Evolutionary conservation across 1,140 invertebrate species (phyloP).

Genomic region (Bombus polaris): DNA sequence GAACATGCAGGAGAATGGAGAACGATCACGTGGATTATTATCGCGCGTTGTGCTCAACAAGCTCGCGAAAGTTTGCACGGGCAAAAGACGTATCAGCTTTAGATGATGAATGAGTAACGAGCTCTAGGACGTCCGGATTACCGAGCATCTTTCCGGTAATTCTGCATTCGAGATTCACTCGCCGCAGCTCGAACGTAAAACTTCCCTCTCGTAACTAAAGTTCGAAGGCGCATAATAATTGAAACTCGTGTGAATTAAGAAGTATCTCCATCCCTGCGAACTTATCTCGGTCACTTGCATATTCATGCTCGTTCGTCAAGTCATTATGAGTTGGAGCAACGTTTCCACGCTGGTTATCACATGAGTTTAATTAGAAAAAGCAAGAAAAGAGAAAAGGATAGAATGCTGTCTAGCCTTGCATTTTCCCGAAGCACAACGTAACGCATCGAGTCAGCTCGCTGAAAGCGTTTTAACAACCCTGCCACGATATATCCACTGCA

Average conservation of each 20-base stretch:
- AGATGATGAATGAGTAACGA: slow-evolving; percentile 36
- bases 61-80: slow-evolving; percentile 2
- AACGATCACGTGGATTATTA: not conserved
- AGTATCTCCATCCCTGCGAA: slow-evolving; percentile 11
- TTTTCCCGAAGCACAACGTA: not conserved
- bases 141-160: slow-evolving; percentile 25
- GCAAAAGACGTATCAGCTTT: slow-evolving; percentile 17
- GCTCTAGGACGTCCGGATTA: slow-evolving; percentile 5
- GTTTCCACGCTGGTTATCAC: slow-evolving; percentile 12
- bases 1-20: not conserved
- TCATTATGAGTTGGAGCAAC: slow-evolving; percentile 12
- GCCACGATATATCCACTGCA: too few relatives aligned
- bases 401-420: not conserved
- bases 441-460: too few relatives aligned
- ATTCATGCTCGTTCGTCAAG: slow-evolving; percentile 42
- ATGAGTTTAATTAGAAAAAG: slow-evolving; percentile 11
- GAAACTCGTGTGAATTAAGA: slow-evolving; percentile 46
- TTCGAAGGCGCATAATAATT: slow-evolving; percentile 52
- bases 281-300: slow-evolving; percentile 47
- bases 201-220: not conserved
- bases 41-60: too few relatives aligned
- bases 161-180: slow-evolving; percentile 27
- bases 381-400: not conserved
- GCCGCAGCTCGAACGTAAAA: not conserved
- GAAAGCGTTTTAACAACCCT: too few relatives aligned